Percentiles rank a stretch among this genome's conserved stretches.
phyloP scores from a whole-genome alignment of 1,140 invertebrate genomes.

The Trichoplusia ni region DNA sequence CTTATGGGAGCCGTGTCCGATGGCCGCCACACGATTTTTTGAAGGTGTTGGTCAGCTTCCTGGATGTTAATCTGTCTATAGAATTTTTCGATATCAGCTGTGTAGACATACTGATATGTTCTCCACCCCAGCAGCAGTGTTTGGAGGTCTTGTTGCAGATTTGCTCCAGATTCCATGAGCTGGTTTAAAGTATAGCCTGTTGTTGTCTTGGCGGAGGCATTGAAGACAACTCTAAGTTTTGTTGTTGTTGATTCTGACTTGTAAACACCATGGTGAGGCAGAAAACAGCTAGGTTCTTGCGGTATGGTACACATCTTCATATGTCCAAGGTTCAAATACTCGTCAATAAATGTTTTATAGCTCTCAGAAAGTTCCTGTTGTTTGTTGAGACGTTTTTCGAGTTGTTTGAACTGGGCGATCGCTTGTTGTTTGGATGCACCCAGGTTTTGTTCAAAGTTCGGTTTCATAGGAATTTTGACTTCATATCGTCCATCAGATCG shows the following conservation, averaged over 20 bases:
- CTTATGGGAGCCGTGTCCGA: constrained; percentile 9
- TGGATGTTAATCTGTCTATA: constrained; percentile 15
- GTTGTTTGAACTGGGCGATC: background rate
- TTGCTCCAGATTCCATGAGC: constrained; percentile 28
- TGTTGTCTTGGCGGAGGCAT: constrained; percentile 17
- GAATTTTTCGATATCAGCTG: constrained; percentile 20
- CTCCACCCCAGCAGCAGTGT: constrained; percentile 31
- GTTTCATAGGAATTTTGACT: background rate
- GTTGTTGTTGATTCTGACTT: no score
- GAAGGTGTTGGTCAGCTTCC: constrained; percentile 27
- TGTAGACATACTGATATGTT: constrained; percentile 25
- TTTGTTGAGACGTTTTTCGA: background rate
- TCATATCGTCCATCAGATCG: background rate
- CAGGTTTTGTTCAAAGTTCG: background rate
- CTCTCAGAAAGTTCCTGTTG: background rate
- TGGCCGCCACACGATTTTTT: constrained; percentile 32
- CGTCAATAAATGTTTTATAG: background rate
- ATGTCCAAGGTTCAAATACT: background rate
- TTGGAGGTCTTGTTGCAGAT: constrained; percentile 33
- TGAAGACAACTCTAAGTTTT: constrained; percentile 27
- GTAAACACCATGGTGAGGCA: background rate
- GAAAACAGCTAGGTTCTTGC: background rate
- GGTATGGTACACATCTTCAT: background rate
- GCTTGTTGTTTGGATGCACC: background rate
- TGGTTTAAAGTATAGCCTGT: constrained; percentile 21